Base-by-base conservation (phyloP, 2,888 invertebrate species). In the Cheiracanthium punctorium region DNA sequence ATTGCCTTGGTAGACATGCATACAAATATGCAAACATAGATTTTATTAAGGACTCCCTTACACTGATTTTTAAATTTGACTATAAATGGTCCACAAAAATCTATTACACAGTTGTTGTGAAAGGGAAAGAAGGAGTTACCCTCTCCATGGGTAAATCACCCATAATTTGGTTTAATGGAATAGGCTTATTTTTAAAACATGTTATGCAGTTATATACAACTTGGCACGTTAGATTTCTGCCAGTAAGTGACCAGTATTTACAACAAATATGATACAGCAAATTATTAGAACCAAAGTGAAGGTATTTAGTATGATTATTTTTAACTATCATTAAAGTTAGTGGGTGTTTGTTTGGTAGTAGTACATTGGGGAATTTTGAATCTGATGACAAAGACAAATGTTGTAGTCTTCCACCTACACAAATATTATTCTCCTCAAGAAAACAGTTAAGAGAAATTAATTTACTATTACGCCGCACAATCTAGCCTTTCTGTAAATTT, bases 221-320 rank as follows among this genome's bases (percentile, higher is more conserved):
- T 14, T 41, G 33, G 41, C 76, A 0, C 10, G 67, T 41, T 37
- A 69, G 24, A 20, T n/a, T 67, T 41, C 67, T 65, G 28, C 76
- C 67, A 67, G 41, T 64, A 24, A 76, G 29, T 2, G 67, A 30
- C 76, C 76, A 76, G 58, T 52, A 58, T 58, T 74, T 74, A 17
- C 30, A 14, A n/a, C 74, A 10, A 17, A 74, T 29, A 5, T 10
- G 17, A 74, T 52, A 5, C 12, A 74, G 37, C 20, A 52, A 0
- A 7, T 14, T 5, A 17, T 48, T 1, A 10, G 65, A 1, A 28
- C 65, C 65, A 1, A 43, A 17, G 29, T 73, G 73, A 20, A 73
- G 20, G 28, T 24, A 17, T 20, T 33, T 29, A 10, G 5, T 73
- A 73, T 73, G 73, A 73, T 20, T 0, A 48, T 73, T 10, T 29